Percentiles rank a stretch among this genome's conserved stretches.
phyloP scores from a whole-genome alignment of 2,113 vertebrate species.

The Hemibagrus wyckioides region DNA sequence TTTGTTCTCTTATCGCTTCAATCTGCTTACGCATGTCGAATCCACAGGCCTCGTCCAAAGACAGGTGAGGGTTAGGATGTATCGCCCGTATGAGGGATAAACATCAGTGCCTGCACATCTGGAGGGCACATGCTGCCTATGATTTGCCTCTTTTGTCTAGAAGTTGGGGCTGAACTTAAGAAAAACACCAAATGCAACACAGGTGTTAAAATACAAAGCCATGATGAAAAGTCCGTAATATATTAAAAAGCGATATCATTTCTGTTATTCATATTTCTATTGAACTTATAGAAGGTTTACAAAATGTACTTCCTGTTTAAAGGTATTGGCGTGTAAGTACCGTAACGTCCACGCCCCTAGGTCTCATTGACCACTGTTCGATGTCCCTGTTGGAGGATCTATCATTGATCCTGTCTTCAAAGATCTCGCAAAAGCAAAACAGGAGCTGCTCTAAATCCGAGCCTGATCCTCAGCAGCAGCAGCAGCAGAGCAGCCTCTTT shows the following conservation, averaged over 20 bases:
- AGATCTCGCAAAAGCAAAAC: conserved; percentile 11
- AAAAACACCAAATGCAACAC: background rate
- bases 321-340: background rate
- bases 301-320: background rate
- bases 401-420: conserved; percentile 38
- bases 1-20: conserved; percentile 38
- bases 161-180: background rate
- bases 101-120: conserved; percentile 55
- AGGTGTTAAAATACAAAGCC: conserved; percentile 33
- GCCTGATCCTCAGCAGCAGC: background rate
- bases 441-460: conserved; percentile 37
- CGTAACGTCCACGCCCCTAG: background rate
- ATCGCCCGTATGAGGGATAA: conserved; percentile 18
- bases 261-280: too few species aligned
- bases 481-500: conserved; percentile 21
- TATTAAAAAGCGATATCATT: too few species aligned
- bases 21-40: background rate
- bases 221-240: background rate
- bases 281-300: background rate
- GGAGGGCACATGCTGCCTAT: conserved; percentile 52
- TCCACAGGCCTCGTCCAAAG: conserved; percentile 12
- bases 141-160: conserved; percentile 7
- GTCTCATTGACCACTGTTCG: background rate
- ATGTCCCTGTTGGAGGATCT: conserved; percentile 6
- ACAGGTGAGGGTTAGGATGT: conserved; percentile 41